Evolutionary conservation across 2,888 invertebrate genomes (phyloP).

Genomic region (Macrosoma leucophasiata): DNA sequence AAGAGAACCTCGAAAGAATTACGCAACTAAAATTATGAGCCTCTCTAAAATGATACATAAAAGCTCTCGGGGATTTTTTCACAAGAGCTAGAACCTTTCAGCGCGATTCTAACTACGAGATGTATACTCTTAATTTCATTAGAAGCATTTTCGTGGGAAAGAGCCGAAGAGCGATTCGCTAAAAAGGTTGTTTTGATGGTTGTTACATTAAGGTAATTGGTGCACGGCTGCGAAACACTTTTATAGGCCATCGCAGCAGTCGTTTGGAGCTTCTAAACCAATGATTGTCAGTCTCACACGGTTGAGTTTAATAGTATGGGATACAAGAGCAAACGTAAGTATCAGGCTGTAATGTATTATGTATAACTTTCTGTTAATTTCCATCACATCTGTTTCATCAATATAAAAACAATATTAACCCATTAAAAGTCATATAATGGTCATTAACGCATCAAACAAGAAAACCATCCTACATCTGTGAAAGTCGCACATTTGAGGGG

Average conservation of each 20-base stretch:
- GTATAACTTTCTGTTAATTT: background rate
- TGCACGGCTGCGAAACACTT: constrained; percentile 64
- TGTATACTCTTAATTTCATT: constrained; percentile 61
- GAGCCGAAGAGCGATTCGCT: constrained; percentile 51
- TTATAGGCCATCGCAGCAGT: constrained; percentile 60
- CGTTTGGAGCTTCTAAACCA: constrained; percentile 58
- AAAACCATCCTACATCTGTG: constrained; percentile 41
- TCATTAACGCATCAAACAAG: constrained; percentile 28
- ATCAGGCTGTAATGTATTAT: no score
- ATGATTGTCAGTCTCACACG: constrained; percentile 61
- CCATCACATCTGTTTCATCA: background rate
- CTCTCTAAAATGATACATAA: constrained; percentile 4
- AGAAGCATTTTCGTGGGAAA: constrained; percentile 51
- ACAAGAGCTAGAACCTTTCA: constrained; percentile 13
- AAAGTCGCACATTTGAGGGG: constrained; percentile 46
- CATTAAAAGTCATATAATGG: constrained; percentile 18
- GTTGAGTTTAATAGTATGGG: constrained; percentile 55
- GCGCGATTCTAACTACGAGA: constrained; percentile 17
- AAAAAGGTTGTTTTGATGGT: constrained; percentile 67
- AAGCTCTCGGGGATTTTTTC: constrained; percentile 30
- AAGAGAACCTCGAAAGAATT: constrained; percentile 21
- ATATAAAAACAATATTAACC: constrained; percentile 4
- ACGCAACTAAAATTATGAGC: constrained; percentile 18
- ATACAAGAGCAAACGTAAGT: constrained; percentile 58
- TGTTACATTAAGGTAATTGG: constrained; percentile 72